Evolutionary conservation across 2,797 vertebrate species (phyloP).

Genomic region (Pseudochirops cupreus): DNA sequence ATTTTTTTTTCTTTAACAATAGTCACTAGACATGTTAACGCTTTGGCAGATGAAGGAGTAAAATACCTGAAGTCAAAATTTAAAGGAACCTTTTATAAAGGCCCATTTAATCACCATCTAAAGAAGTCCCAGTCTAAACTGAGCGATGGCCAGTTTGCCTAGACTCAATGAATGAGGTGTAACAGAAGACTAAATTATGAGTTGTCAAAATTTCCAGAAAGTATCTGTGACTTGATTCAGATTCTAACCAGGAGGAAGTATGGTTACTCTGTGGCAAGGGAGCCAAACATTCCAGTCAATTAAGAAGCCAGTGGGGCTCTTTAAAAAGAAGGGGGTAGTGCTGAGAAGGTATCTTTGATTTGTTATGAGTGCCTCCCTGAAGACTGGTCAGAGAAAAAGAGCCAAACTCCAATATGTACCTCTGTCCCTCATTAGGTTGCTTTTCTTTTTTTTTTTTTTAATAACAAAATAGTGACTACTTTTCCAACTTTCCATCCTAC

Average conservation of each 20-base stretch:
- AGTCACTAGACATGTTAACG: constrained; percentile 16
- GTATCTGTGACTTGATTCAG: neutral
- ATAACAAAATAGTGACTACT: neutral
- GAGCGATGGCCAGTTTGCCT: constrained; percentile 8
- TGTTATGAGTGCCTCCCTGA: constrained; percentile 4
- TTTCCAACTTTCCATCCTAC: neutral
- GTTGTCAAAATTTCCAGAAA: constrained; percentile 65
- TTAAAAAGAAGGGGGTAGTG: neutral
- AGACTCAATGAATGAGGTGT: neutral
- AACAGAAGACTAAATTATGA: constrained; percentile 19
- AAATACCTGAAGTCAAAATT: neutral
- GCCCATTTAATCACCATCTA: constrained; percentile 28
- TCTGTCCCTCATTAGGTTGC: neutral
- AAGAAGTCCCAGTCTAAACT: constrained; percentile 11
- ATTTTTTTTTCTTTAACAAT: constrained; percentile 44
- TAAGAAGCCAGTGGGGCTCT: neutral
- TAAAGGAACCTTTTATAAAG: constrained; percentile 15
- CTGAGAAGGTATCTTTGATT: constrained; percentile 20
- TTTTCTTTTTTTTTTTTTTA: neutral
- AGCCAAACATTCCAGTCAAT: constrained; percentile 41
- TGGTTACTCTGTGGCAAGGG: neutral
- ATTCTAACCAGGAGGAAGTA: constrained; percentile 34
- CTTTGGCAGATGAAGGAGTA: constrained; percentile 16
- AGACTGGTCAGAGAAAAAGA: neutral
- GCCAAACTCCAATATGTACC: neutral